Evolutionary conservation across 2,797 vertebrate species (phyloP).

Genomic region (Silurus lanzhouensis): DNA sequence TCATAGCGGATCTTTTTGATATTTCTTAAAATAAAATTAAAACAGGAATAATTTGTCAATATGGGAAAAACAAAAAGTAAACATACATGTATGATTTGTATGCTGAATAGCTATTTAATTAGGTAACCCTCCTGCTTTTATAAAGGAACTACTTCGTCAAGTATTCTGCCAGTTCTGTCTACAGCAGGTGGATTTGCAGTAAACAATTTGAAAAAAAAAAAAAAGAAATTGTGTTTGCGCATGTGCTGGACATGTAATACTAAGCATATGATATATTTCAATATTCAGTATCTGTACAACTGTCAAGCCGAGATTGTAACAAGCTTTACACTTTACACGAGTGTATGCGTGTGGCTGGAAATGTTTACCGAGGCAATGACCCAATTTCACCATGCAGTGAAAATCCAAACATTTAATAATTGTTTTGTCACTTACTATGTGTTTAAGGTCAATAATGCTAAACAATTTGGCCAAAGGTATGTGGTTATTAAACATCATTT

Average conservation of each 20-base stretch:
- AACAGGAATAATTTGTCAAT: not conserved
- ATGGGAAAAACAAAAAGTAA: no score
- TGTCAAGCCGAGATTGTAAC: not conserved
- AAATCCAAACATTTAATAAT: not conserved
- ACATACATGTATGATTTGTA: not conserved
- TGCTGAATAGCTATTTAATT: not conserved
- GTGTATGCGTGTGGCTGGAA: not conserved
- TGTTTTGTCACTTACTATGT: not conserved
- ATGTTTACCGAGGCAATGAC: not conserved
- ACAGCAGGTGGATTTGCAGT: not conserved
- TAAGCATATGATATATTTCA: no score
- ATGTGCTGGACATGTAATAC: not conserved
- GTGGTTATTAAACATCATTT: not conserved
- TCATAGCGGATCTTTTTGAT: conserved; percentile 48
- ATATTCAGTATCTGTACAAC: not conserved
- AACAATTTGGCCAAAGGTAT: not conserved
- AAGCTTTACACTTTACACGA: not conserved
- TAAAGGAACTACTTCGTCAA: not conserved
- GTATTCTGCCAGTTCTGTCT: not conserved
- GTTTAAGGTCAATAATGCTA: no score
- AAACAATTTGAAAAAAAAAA: no score
- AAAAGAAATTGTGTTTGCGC: no score
- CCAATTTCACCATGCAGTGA: not conserved
- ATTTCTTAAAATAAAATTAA: conserved; percentile 49
- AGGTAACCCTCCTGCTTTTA: not conserved